These are phyloP conservation scores for Lagopus leucura DNA, from an alignment of 2,113 vertebrate genomes.

Conservation along the genomic window DNA sequence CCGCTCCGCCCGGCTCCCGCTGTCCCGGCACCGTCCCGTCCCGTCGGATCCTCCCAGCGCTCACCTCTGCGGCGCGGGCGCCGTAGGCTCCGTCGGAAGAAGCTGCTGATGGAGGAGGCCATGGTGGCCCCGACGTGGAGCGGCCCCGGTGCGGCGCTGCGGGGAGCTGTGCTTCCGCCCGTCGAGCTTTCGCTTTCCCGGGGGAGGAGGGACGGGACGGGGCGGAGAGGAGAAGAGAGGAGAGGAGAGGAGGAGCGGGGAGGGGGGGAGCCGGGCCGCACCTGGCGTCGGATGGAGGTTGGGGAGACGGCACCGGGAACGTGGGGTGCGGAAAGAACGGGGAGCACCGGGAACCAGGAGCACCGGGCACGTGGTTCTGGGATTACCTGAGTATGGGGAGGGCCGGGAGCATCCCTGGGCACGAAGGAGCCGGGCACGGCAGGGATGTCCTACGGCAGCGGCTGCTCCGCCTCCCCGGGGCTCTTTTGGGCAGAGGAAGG, in stretches of 20 bases:
- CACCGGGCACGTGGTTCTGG: no score
- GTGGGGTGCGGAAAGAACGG: no score
- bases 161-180: background rate
- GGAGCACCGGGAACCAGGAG: no score
- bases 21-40: background rate
- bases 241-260: background rate
- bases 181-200: slow-evolving; percentile 28
- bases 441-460: background rate
- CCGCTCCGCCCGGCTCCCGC: background rate
- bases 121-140: background rate
- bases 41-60: background rate
- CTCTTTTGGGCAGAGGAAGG: rapidly evolving
- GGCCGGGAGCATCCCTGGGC: background rate
- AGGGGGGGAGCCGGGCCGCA: background rate
- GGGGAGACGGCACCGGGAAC: background rate
- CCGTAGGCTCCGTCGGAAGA: slow-evolving; percentile 71
- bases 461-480: background rate
- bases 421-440: background rate
- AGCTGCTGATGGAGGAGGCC: slow-evolving; percentile 41
- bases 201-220: slow-evolving; percentile 17
- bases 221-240: background rate
- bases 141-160: background rate
- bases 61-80: background rate
- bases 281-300: background rate
- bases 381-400: background rate